Evolutionary conservation across 1,140 invertebrate species (phyloP), one percentile per base, ranked within the genome.

Genomic region (Spodoptera litura): DNA sequence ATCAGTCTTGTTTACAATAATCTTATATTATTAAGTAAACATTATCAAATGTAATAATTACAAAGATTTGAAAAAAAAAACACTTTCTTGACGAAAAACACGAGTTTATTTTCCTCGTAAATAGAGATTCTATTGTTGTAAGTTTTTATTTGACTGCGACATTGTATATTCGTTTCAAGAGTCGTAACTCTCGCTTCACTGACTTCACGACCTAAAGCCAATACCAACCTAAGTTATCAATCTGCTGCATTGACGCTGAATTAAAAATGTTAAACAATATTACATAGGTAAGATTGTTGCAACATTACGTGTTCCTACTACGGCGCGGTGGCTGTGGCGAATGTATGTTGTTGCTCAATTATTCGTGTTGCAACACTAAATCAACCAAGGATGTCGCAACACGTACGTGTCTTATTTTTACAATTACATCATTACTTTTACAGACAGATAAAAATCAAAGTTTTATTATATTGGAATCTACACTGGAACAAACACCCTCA

Each of bases 131-230:
- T 53, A 2, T 53, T n/a, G 2, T 13, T 53, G 52, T 13, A 53
- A 12, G 4, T 49, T 66, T 53, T 68, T 52, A 68, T 31, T 68
- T 68, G 49, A 8, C 64, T 13, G 25, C 25, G 49, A 68, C 25
- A 52, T 51, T 31, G n/a, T 51, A 66, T 52, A 52, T 5, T 68
- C 44, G 13, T 68, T 52, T 53, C 49, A 53, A 31, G 20, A 13
- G 20, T 68, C 64, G 64, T 68, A 68, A 68, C 64, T 53, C 64
- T 52, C 64, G 64, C 64, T 13, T 52, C 20, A 68, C 10, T 68
- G 64, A 68, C 11, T 68, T 68, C 11, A 68, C 64, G 49, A 68
- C 49, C 25, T 15, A 31, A 68, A 68, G 49, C 1, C 4, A 68
- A 68, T 68, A 51, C 49, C 20, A 31, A 10, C 11, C 3, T 3